These are phyloP conservation scores for Tamias sibiricus DNA, from an alignment of 2,113 vertebrate genomes.

Conservation along the genomic window DNA sequence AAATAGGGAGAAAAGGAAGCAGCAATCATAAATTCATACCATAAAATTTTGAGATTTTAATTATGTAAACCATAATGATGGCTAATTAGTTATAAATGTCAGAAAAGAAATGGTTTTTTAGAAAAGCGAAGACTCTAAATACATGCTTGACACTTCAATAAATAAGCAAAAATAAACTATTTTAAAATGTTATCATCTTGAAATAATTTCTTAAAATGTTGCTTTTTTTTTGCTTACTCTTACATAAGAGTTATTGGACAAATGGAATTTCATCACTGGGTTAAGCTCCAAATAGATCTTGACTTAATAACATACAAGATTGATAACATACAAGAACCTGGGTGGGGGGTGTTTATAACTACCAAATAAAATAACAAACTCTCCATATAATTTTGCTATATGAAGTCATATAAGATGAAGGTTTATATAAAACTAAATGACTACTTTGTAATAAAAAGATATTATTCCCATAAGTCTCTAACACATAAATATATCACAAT, in stretches of 20 bases:
- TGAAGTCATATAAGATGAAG: constrained; percentile 51
- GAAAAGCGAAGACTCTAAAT: constrained; percentile 2
- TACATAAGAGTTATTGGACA: constrained; percentile 43
- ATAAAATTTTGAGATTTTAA: background rate
- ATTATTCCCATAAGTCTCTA: constrained; percentile 64
- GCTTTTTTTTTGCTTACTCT: constrained; percentile 31
- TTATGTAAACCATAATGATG: background rate
- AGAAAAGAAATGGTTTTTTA: background rate
- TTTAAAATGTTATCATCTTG: background rate
- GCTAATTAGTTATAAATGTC: background rate
- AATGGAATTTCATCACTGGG: background rate
- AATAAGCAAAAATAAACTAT: constrained; percentile 48
- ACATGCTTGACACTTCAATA: background rate
- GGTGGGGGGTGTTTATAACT: background rate
- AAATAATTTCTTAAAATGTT: constrained; percentile 52
- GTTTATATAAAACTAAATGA: constrained; percentile 63
- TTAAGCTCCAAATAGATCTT: constrained; percentile 37
- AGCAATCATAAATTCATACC: background rate
- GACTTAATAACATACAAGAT: constrained; percentile 43
- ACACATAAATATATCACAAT: constrained; percentile 69
- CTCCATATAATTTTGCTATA: constrained; percentile 50
- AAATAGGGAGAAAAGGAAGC: background rate
- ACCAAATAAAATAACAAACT: constrained; percentile 65
- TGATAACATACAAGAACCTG: constrained; percentile 6
- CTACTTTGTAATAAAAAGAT: constrained; percentile 62